A percentile compares a stretch with the other conserved stretches of the same genome.
phyloP scores from a whole-genome alignment of 2,888 invertebrate genomes.

The Bimastos eiseni region DNA sequence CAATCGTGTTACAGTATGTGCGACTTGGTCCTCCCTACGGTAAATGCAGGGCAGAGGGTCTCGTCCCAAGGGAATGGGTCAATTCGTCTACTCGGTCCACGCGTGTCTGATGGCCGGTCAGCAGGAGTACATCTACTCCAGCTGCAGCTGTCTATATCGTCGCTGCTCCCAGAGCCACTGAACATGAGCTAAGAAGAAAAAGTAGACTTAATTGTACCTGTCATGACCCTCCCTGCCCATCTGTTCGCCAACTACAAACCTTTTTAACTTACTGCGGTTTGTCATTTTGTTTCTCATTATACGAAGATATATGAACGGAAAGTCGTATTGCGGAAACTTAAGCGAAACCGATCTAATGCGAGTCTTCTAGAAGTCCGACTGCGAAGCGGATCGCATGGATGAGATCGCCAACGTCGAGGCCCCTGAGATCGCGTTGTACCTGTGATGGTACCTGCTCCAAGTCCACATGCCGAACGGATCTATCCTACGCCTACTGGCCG shows the following conservation, averaged over 20 bases:
- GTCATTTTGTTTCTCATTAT: no score
- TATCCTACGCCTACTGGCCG: constrained; percentile 37
- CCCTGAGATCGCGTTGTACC: not conserved
- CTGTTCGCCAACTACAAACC: no score
- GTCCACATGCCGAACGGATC: constrained; percentile 27
- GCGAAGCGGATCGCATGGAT: constrained; percentile 27
- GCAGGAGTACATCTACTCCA: constrained; percentile 28
- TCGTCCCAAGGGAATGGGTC: not conserved
- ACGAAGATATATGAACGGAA: no score
- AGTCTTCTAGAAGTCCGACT: constrained; percentile 28
- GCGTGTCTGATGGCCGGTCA: constrained; percentile 31
- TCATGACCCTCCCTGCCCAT: no score
- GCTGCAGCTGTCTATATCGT: constrained; percentile 32
- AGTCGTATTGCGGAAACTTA: constrained; percentile 34
- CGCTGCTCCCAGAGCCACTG: constrained; percentile 25
- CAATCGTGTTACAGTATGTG: not conserved
- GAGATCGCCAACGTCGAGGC: constrained; percentile 14
- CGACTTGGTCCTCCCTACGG: constrained; percentile 33
- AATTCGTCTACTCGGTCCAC: constrained; percentile 24
- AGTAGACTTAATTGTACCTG: no score
- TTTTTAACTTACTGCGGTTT: no score
- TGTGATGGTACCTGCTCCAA: constrained; percentile 29
- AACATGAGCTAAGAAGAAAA: not conserved
- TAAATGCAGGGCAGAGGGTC: constrained; percentile 21
- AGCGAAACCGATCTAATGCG: constrained; percentile 18